These are phyloP conservation scores for Atrina japonica DNA, from an alignment of 2,888 invertebrate species.

Conservation along the genomic window DNA sequence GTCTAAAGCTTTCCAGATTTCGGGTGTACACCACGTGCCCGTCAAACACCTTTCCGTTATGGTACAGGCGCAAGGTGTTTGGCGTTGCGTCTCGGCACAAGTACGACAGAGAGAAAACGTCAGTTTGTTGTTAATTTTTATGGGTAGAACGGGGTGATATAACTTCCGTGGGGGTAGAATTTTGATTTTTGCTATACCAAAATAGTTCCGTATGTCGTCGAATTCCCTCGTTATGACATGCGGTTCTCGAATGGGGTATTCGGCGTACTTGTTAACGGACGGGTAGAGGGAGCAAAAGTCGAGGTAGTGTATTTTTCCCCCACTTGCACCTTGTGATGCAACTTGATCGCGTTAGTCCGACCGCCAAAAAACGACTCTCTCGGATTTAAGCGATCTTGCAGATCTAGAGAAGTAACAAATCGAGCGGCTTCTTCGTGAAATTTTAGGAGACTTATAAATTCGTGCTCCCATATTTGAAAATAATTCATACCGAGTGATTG, in stretches of 20 bases:
- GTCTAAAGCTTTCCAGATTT: constrained; percentile 67
- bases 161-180: constrained; percentile 58
- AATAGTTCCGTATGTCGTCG: constrained; percentile 43
- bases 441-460: too few species aligned
- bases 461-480: too few species aligned
- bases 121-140: constrained; percentile 4
- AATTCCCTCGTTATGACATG: constrained; percentile 55
- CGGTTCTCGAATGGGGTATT: constrained; percentile 62
- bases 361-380: constrained; percentile 68
- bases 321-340: constrained; percentile 45
- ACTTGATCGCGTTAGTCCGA: constrained; percentile 55
- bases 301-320: too few species aligned
- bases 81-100: background rate
- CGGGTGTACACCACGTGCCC: too few species aligned
- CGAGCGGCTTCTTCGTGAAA: too few species aligned
- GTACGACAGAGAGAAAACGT: too few species aligned
- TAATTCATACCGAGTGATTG: too few species aligned
- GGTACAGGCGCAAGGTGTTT: background rate
- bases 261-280: constrained; percentile 56
- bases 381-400: constrained; percentile 50
- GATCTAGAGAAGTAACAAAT: background rate
- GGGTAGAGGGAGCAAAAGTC: constrained; percentile 67
- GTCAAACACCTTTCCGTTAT: constrained; percentile 1
- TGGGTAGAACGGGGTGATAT: constrained; percentile 74
- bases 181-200: constrained; percentile 58